A percentile compares a stretch with the other conserved stretches of the same genome.
Conservation (phyloP, 2,113 vertebrate species). For the Charadrius vociferus region DNA sequence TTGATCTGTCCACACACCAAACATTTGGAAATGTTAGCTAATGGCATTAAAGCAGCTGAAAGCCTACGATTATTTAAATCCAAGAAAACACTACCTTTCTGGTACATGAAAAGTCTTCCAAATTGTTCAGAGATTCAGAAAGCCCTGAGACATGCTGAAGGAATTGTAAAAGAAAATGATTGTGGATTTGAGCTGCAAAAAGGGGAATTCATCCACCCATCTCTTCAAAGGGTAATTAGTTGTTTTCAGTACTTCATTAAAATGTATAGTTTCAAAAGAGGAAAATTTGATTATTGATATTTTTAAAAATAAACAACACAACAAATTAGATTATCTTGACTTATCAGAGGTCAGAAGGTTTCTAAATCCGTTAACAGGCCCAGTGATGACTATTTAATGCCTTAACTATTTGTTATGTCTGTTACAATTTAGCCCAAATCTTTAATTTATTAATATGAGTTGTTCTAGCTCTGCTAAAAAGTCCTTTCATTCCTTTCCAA, state of each 20-base stretch:
- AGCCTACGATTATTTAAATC: slow-evolving; percentile 31
- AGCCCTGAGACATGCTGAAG: slow-evolving; percentile 4
- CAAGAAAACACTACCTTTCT: slow-evolving; percentile 25
- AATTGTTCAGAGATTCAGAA: neutral
- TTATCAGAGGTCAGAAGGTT: slow-evolving; percentile 45
- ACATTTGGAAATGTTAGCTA: slow-evolving; percentile 48
- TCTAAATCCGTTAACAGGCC: slow-evolving; percentile 43
- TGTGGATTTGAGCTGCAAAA: neutral
- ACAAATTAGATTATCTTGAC: slow-evolving; percentile 39
- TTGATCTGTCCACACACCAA: slow-evolving; percentile 53
- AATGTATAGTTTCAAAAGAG: neutral
- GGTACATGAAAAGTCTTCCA: neutral
- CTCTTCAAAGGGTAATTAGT: slow-evolving; percentile 42
- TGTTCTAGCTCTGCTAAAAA: slow-evolving; percentile 22
- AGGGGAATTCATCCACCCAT: neutral
- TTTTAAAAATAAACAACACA: neutral
- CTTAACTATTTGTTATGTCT: slow-evolving; percentile 65
- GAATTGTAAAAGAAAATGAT: slow-evolving; percentile 19
- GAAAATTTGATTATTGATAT: neutral
- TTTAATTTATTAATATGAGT: slow-evolving; percentile 63
- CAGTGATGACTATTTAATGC: slow-evolving; percentile 58
- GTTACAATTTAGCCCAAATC: slow-evolving; percentile 46
- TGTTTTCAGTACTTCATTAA: slow-evolving; percentile 30
- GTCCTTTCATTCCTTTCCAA: slow-evolving; percentile 60
- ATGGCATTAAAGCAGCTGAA: slow-evolving; percentile 37